Base-by-base conservation (phyloP, 2,113 vertebrate genomes). In the Takifugu bimaculatus region DNA sequence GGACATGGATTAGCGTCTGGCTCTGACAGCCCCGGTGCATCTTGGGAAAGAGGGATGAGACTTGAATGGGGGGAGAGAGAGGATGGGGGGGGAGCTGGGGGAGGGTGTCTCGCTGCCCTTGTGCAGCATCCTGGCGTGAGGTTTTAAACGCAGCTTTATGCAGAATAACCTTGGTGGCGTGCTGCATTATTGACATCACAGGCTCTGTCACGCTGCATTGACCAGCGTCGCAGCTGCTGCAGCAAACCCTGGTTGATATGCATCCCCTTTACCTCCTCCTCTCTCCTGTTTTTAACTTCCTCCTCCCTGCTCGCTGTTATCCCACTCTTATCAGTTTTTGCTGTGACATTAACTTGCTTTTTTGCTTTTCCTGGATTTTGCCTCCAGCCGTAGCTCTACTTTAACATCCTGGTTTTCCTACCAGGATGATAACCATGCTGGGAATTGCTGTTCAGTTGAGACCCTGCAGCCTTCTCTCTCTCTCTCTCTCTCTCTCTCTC, bases 111-210 rank as follows among this genome's bases (percentile, higher is more conserved):
- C 27, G 5, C 27, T 59, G 62, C 76, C 63, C 62, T 54, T 75
- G 70, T 14, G 13, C 59, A 1, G 28, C 26, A 28, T 25, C 59
- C 26, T 62, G 68, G 54, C 28, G 76, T 70, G 72, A 70, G 63
- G 72, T 74, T 69, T 58, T 77, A 70, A 82, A 80, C 3, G 35
- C 57, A 60, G 68, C 59, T 70, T 65, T 68, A 78, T 83, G 78
- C 79, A 75, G 71, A 87, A 76, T 88, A 86, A 90, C 87, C 91
- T 90, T 89, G 87, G 70, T 50, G 70, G 54, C 51, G 63, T 88
- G 85, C 87, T 85, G 87, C 89, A 90, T 87, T 80, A 80, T 69
- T 89, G 90, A 91, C 81, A 85, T 90, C 89, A 90, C 57, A 70
- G 65, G 20, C 69, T 72, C 52, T 4, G 65, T 66, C 35, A 48